A percentile compares a stretch with the other conserved stretches of the same genome.
phyloP scores from a whole-genome alignment of 2,113 vertebrate genomes.

The Indicator indicator region DNA sequence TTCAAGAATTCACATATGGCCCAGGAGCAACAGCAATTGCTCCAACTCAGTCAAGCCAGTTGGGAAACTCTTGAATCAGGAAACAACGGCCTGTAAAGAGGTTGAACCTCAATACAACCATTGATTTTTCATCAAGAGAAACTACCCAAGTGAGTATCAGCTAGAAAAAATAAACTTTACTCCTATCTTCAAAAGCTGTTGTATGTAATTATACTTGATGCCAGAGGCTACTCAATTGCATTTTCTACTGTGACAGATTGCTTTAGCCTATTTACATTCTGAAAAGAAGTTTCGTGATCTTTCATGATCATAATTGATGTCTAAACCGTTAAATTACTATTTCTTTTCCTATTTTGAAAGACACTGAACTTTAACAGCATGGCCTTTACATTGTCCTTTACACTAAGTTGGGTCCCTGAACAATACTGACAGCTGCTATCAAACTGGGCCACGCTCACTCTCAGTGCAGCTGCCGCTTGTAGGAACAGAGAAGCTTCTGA shows the following conservation, averaged over 20 bases:
- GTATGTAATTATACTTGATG: neutral
- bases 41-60: neutral
- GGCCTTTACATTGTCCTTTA: constrained; percentile 77
- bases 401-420: constrained; percentile 83
- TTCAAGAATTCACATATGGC: neutral
- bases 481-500: constrained; percentile 77
- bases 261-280: constrained; percentile 67
- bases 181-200: neutral
- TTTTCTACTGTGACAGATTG: constrained; percentile 58
- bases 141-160: neutral
- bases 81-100: neutral
- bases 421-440: constrained; percentile 96
- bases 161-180: neutral
- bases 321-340: constrained; percentile 81
- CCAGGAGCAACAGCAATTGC: neutral
- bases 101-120: neutral
- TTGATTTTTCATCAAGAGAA: neutral
- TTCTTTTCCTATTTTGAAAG: constrained; percentile 81
- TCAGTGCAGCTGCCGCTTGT: constrained; percentile 76
- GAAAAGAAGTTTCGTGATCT: constrained; percentile 73
- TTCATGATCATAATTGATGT: constrained; percentile 77
- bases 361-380: constrained; percentile 72
- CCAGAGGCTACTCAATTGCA: constrained; percentile 13
- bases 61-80: neutral
- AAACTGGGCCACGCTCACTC: constrained; percentile 78